Evolutionary conservation across 2,797 vertebrate species (phyloP).

Genomic region (Cirrhinus mrigala): DNA sequence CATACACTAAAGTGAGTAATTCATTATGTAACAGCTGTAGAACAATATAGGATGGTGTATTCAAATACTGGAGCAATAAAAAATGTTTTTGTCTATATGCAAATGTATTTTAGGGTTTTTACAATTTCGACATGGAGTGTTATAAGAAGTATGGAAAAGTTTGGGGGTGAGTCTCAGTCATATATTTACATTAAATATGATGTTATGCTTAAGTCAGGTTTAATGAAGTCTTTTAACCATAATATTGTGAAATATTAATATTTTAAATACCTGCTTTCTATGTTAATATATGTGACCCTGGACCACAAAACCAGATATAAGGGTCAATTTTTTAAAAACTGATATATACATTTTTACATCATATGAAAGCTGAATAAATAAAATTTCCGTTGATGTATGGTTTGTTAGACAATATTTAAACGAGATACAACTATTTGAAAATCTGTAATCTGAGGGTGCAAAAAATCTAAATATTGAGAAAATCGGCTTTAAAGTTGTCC

Average conservation of each 20-base stretch:
- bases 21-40: not conserved
- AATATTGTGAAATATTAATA: not conserved
- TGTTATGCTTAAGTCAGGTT: not conserved
- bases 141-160: conserved; percentile 74
- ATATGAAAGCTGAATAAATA: too few relatives aligned
- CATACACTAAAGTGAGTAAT: conserved; percentile 57
- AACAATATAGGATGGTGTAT: not conserved
- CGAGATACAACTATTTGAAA: too few relatives aligned
- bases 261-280: not conserved
- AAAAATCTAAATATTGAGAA: too few relatives aligned
- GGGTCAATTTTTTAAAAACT: too few relatives aligned
- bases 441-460: too few relatives aligned
- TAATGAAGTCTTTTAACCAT: not conserved
- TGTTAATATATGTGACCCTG: too few relatives aligned
- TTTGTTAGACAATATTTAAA: too few relatives aligned
- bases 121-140: conserved; percentile 68
- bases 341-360: too few relatives aligned
- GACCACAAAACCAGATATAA: too few relatives aligned
- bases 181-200: not conserved
- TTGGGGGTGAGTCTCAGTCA: conserved; percentile 76
- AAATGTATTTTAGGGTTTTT: conserved; percentile 64
- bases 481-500: too few relatives aligned
- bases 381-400: too few relatives aligned
- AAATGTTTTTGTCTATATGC: not conserved
- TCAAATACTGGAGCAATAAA: not conserved